Percentiles rank a stretch among this genome's conserved stretches.
Evolutionary conservation across 2,113 vertebrate genomes (phyloP).

Genomic region (Porphyrio hochstetteri): DNA sequence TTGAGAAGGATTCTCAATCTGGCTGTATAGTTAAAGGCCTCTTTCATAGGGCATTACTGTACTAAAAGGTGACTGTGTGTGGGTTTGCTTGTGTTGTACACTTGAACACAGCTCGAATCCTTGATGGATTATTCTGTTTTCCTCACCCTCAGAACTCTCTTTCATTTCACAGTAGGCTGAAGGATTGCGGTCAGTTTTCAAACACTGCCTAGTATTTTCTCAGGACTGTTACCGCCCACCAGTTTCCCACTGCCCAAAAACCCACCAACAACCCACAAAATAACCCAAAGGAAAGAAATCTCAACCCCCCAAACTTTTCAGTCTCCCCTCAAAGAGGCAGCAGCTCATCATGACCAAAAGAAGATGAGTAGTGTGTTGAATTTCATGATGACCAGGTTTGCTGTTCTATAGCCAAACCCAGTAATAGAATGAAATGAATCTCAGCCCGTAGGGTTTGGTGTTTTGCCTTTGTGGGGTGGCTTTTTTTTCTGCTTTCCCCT

Average conservation of each 20-base stretch:
- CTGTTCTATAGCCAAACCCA: not conserved
- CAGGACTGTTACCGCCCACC: not conserved
- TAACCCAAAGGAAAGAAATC: not conserved
- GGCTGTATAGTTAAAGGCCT: not conserved
- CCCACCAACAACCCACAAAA: not conserved
- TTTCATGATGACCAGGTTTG: not conserved
- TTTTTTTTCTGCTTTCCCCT: too few species aligned
- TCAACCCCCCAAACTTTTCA: not conserved
- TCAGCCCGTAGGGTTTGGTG: not conserved
- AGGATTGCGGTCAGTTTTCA: not conserved
- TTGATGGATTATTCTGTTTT: not conserved
- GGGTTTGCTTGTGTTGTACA: not conserved
- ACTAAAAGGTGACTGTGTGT: not conserved
- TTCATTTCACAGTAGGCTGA: not conserved
- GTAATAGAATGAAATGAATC: not conserved
- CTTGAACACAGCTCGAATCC: not conserved
- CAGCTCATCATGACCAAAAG: not conserved
- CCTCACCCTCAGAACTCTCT: not conserved
- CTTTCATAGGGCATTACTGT: not conserved
- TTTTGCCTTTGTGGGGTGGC: not conserved
- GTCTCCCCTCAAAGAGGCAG: not conserved
- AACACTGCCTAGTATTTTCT: not conserved
- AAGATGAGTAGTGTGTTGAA: not conserved
- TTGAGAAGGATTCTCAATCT: not conserved
- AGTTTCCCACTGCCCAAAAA: not conserved